These are phyloP conservation scores for Panzeria rudis DNA, from an alignment of 2,888 invertebrate genomes.

Conservation along the genomic window DNA sequence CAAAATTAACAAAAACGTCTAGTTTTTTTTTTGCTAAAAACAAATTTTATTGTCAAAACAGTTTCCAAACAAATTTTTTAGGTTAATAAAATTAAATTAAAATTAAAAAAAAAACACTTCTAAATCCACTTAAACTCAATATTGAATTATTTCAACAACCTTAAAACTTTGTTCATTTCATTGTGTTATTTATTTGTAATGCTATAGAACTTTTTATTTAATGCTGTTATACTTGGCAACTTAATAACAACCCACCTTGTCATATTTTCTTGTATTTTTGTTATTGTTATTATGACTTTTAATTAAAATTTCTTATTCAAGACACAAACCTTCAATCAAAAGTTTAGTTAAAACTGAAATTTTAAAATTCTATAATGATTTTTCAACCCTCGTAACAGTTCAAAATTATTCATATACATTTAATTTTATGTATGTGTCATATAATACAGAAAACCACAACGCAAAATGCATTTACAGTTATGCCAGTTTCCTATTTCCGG, in stretches of 20 bases:
- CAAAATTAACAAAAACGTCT: conserved; percentile 1
- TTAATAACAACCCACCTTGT: conserved; percentile 28
- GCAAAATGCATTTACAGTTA: conserved; percentile 68
- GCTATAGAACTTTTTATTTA: conserved; percentile 36
- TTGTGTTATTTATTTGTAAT: not conserved
- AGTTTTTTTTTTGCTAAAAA: not conserved
- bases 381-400: conserved; percentile 12
- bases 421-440: not conserved
- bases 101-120: not conserved
- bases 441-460: conserved; percentile 62
- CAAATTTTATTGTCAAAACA: conserved; percentile 5
- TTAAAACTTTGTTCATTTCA: not conserved
- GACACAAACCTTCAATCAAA: conserved; percentile 65
- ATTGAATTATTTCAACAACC: conserved; percentile 9
- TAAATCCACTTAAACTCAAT: conserved; percentile 26
- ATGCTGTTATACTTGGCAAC: conserved; percentile 35
- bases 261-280: not conserved
- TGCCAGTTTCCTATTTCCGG: conserved; percentile 69
- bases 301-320: conserved; percentile 62
- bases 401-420: not conserved
- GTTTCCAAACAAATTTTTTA: not conserved
- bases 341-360: conserved; percentile 35
- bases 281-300: conserved; percentile 42
- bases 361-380: conserved; percentile 43
- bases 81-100: conserved; percentile 4